Percentiles rank a stretch among this genome's conserved stretches.
These are phyloP conservation scores for Eremophila alpestris DNA, from an alignment of 2,797 vertebrate species.

Conservation along the genomic window DNA sequence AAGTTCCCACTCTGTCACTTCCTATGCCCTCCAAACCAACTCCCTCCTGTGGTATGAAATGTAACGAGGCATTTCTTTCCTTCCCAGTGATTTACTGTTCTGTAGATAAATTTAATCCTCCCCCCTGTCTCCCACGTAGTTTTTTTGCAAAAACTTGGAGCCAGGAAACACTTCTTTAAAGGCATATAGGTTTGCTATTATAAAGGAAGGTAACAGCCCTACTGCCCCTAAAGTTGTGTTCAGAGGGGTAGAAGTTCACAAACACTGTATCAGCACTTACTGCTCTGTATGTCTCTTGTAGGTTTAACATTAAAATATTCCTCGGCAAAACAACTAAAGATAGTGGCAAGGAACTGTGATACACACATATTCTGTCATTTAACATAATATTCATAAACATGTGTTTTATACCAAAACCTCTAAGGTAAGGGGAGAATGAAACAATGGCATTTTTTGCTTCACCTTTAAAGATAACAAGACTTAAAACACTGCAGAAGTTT, in stretches of 20 bases:
- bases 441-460: background rate
- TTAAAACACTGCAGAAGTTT: background rate
- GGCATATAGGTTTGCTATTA: background rate
- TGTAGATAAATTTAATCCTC: constrained; percentile 40
- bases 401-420: background rate
- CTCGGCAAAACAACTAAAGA: background rate
- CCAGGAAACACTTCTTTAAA: background rate
- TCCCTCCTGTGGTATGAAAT: constrained; percentile 9
- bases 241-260: background rate
- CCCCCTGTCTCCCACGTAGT: background rate
- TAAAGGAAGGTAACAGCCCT: background rate
- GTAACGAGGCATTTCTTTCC: constrained; percentile 21
- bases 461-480: background rate
- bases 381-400: background rate
- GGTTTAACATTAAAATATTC: constrained; percentile 26
- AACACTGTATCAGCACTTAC: background rate
- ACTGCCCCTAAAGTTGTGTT: background rate
- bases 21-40: background rate
- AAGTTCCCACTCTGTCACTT: background rate
- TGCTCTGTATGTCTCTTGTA: background rate
- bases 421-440: background rate
- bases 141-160: background rate
- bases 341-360: background rate
- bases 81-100: constrained; percentile 25
- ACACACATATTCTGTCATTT: background rate